Evolutionary conservation across 92 coral and sea anemone genomes (phyloP), one percentile per base, ranked within the genome.

Genomic region (Ricordea florida): DNA sequence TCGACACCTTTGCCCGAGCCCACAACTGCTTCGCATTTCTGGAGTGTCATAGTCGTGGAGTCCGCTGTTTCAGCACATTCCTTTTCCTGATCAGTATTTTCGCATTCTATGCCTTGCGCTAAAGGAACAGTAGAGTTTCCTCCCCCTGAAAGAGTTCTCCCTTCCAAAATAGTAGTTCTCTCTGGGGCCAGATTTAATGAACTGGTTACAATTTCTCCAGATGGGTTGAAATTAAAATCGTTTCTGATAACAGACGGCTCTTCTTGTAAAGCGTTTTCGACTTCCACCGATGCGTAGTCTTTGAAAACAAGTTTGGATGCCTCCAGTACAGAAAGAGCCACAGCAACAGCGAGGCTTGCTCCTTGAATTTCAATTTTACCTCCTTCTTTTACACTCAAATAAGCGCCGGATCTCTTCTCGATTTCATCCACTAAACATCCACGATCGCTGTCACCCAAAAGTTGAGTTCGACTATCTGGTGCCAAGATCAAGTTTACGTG

Each of bases 281-380:
- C 9, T n/a, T 8, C 44, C 8, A 8, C n/a, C 44, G 44, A 37
- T 8, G n/a, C n/a, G 44, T n/a, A 8, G 44, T 37, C 68, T 14
- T 42, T 43, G 9, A 72, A 23, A 23, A 34, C n/a, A 3, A 38
- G 22, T 17, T 35, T 66, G 45, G 31, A 26, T 63, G 62, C 48
- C 2, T 78, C 85, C 16, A 78, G 41, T 10, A 25, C 17, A 10
- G 91, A 80, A 17, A 69, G 55, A 1, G 91, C 91, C 9, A 86
- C 57, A 1, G 87, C 85, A 10, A 83, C 87, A 25, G 83, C 79
- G 75, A 86, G 80, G 23, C 52, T 77, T 0, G 91, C 64, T 0
- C 86, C 87, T n/a, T 67, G 55, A 28, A 86, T 80, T 26, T 86
- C 91, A 10, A 66, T 76, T 35, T 29, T 41, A 38, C 85, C 78